Percentiles rank a stretch among this genome's conserved stretches.
Conservation (phyloP, 2,113 vertebrate genomes). For the Pedionomus torquatus region DNA sequence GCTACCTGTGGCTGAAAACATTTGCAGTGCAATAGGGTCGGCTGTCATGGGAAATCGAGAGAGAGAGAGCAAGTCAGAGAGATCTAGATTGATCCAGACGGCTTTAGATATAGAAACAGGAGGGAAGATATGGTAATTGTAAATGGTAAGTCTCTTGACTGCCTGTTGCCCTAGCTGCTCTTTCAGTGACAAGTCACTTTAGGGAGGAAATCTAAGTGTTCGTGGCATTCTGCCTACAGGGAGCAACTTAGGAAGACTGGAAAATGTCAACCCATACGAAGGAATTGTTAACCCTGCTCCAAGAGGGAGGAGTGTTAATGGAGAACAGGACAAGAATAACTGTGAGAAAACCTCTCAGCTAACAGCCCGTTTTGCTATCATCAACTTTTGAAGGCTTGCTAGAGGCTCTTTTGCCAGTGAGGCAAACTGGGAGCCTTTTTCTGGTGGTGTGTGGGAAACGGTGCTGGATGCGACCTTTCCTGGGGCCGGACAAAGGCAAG, state of each 20-base stretch:
- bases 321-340: neutral
- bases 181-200: neutral
- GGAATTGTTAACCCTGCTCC: neutral
- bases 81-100: neutral
- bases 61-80: neutral
- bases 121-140: neutral
- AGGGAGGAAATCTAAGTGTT: neutral
- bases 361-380: neutral
- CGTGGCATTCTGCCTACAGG: neutral
- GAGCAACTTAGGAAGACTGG: neutral
- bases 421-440: neutral
- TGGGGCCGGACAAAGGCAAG: neutral
- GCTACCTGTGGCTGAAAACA: neutral
- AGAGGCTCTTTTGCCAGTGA: neutral
- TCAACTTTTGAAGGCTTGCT: neutral
- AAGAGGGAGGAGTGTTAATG: neutral
- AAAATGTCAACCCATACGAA: neutral
- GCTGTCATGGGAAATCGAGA: neutral
- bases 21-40: no score
- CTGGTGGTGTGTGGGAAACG: rapidly evolving
- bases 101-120: neutral
- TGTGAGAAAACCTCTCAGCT: neutral
- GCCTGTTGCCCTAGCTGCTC: neutral
- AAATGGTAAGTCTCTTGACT: neutral
- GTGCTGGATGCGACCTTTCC: no score